A percentile compares a stretch with the other conserved stretches of the same genome.
Evolutionary conservation across 1,140 invertebrate genomes (phyloP).

Genomic region (Dinoponera quadriceps): DNA sequence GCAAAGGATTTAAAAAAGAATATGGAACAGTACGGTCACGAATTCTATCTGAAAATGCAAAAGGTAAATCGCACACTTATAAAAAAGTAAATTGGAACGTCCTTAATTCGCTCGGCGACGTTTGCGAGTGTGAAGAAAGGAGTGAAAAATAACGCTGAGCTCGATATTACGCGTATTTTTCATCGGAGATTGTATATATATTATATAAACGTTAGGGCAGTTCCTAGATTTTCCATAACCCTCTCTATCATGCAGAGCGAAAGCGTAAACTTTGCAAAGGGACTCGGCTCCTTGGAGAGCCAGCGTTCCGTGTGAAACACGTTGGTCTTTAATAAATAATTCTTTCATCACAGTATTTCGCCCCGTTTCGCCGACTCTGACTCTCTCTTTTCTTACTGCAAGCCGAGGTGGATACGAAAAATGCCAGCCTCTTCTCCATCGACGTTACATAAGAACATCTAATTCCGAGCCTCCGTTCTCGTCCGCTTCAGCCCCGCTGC

Average conservation of each 20-base stretch:
- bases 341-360: slow-evolving; percentile 54
- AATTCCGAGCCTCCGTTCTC: slow-evolving; percentile 51
- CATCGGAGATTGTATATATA: not conserved
- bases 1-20: not conserved
- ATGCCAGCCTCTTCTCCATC: not conserved
- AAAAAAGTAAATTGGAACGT: too few species aligned
- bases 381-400: not conserved
- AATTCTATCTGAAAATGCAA: too few species aligned
- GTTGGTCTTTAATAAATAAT: slow-evolving; percentile 53
- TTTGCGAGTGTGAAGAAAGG: too few species aligned
- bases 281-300: slow-evolving; percentile 5
- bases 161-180: not conserved
- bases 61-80: too few species aligned
- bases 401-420: slow-evolving; percentile 46
- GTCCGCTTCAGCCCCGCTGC: slow-evolving; percentile 43
- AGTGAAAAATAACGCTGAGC: not conserved
- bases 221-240: not conserved
- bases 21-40: not conserved
- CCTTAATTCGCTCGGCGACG: too few species aligned
- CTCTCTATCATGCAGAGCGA: not conserved
- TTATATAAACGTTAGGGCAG: not conserved
- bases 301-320: slow-evolving; percentile 25
- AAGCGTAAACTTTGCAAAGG: slow-evolving; percentile 25
- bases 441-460: slow-evolving; percentile 52
- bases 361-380: slow-evolving; percentile 5